phyloP scores from a whole-genome alignment of 1,140 invertebrate genomes.

The Belonocnema kinseyi region DNA sequence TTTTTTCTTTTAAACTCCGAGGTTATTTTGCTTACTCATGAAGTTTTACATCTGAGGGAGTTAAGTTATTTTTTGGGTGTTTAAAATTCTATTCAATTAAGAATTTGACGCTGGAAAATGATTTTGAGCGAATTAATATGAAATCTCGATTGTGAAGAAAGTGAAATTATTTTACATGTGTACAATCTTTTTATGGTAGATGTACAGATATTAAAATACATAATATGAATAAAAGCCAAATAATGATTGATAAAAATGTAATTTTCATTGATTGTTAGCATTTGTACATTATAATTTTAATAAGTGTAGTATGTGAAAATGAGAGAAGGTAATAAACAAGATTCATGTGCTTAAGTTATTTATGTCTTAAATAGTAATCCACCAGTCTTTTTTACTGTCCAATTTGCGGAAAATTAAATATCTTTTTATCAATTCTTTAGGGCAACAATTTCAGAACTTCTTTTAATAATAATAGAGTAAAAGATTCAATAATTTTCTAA shows the following conservation, averaged over 20 bases:
- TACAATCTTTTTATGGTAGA: background rate
- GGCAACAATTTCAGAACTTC: too few species aligned
- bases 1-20: too few species aligned
- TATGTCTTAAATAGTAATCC: background rate
- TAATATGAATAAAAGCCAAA: background rate
- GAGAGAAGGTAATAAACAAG: background rate
- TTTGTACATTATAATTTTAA: conserved; percentile 26
- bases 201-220: background rate
- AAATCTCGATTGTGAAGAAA: background rate
- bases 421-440: too few species aligned
- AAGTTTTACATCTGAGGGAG: too few species aligned
- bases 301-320: conserved; percentile 14
- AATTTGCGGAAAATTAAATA: background rate
- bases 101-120: background rate
- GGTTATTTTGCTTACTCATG: too few species aligned
- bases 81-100: background rate
- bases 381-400: background rate
- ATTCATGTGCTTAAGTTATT: background rate
- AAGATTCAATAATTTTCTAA: too few species aligned
- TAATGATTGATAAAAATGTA: conserved; percentile 3
- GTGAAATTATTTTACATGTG: conserved; percentile 5
- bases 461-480: too few species aligned
- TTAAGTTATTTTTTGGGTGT: too few species aligned
- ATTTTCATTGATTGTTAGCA: conserved; percentile 27
- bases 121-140: background rate